Evolutionary conservation across 2,797 vertebrate species (phyloP).

Genomic region (Alcedo quadribrachys): DNA sequence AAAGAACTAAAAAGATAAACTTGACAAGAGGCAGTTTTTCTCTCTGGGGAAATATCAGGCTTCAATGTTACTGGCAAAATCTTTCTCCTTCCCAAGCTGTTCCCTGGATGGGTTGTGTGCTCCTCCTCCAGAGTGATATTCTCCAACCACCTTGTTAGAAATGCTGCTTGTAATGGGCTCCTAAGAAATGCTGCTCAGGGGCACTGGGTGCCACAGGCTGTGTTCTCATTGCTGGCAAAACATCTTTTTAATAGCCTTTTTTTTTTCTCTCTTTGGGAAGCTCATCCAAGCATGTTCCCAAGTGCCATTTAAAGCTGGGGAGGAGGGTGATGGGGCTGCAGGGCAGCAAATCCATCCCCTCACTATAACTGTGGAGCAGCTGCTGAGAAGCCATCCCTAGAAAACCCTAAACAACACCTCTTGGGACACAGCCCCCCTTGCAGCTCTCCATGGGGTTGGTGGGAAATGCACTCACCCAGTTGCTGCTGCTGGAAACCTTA

Average conservation of each 20-base stretch:
- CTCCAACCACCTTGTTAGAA: neutral
- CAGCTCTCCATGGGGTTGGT: neutral
- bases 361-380: neutral
- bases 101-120: neutral
- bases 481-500: neutral
- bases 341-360: neutral
- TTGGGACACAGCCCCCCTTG: neutral
- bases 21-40: neutral
- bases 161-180: neutral
- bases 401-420: neutral
- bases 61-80: neutral
- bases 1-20: neutral
- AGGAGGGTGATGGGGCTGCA: neutral
- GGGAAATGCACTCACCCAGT: neutral
- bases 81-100: neutral
- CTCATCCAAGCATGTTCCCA: neutral
- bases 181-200: neutral
- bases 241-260: neutral
- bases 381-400: neutral
- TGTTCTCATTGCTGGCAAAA: neutral
- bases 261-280: neutral
- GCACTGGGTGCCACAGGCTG: neutral
- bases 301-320: neutral
- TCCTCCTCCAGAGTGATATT: neutral
- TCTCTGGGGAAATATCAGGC: neutral